phyloP scores from a whole-genome alignment of 2,797 vertebrate genomes.

The Meda fulgida region DNA sequence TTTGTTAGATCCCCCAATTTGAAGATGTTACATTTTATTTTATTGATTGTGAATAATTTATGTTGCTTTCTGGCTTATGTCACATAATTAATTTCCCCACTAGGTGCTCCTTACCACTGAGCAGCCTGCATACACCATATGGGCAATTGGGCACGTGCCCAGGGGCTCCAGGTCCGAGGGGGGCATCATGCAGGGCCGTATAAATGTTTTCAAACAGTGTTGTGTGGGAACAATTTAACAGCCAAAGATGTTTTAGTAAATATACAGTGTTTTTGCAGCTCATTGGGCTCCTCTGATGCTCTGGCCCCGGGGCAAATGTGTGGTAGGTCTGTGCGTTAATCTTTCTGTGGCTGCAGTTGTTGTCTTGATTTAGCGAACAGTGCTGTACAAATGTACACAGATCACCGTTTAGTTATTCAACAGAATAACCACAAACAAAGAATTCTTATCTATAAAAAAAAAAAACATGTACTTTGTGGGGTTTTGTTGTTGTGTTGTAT shows the following conservation, averaged over 20 bases:
- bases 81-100: background rate
- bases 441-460: background rate
- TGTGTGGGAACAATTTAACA: background rate
- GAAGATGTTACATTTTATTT: background rate
- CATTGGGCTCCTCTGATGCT: constrained; percentile 17
- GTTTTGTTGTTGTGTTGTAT: background rate
- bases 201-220: constrained; percentile 17
- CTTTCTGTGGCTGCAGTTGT: background rate
- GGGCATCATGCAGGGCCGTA: background rate
- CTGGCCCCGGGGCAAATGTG: constrained; percentile 10
- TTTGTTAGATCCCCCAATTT: background rate
- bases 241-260: constrained; percentile 11
- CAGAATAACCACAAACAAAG: background rate
- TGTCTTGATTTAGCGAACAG: constrained; percentile 3
- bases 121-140: background rate
- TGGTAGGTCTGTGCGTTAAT: background rate
- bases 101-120: background rate
- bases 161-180: background rate
- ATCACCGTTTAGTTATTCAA: background rate
- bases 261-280: constrained; percentile 16
- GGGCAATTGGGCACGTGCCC: background rate
- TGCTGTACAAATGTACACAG: background rate
- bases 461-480: background rate
- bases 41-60: background rate
- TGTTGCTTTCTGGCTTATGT: background rate